A percentile compares a stretch with the other conserved stretches of the same genome.
These are phyloP conservation scores for Aleiodes testaceus DNA, from an alignment of 2,888 invertebrate genomes.

Conservation along the genomic window DNA sequence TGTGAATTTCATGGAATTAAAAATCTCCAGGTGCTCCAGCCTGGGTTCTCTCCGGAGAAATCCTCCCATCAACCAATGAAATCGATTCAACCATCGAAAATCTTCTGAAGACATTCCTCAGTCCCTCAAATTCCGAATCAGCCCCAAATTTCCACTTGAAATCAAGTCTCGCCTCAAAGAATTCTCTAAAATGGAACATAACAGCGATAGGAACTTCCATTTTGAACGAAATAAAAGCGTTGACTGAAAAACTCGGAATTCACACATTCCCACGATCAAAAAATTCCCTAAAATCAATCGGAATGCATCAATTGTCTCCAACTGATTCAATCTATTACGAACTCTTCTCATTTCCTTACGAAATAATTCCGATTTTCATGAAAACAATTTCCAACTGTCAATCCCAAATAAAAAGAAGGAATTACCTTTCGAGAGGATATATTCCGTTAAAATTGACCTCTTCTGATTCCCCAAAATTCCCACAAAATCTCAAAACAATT, in stretches of 20 bases:
- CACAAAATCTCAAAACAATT: conserved; percentile 17
- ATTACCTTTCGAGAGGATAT: conserved; percentile 45
- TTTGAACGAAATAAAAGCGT: conserved; percentile 26
- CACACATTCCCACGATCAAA: background rate
- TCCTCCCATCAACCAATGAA: background rate
- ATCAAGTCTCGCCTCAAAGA: background rate
- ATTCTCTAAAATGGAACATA: conserved; percentile 3
- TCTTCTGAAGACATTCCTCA: background rate
- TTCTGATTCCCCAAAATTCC: background rate
- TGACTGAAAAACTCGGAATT: conserved; percentile 25
- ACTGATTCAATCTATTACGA: conserved; percentile 39
- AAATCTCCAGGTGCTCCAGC: background rate
- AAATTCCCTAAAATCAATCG: background rate
- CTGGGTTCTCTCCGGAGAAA: too few relatives aligned
- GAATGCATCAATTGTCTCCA: background rate
- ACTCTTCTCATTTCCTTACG: conserved; percentile 40
- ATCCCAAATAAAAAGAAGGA: conserved; percentile 17
- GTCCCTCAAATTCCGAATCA: background rate
- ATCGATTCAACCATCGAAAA: background rate
- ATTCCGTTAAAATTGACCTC: conserved; percentile 17
- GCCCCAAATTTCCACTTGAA: background rate
- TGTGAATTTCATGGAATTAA: too few relatives aligned
- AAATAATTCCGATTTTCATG: conserved; percentile 25
- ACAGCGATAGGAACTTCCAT: conserved; percentile 34
- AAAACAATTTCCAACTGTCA: background rate